Evolutionary conservation across 2,797 vertebrate genomes (phyloP).

Genomic region (Ctenosaura bakeri): DNA sequence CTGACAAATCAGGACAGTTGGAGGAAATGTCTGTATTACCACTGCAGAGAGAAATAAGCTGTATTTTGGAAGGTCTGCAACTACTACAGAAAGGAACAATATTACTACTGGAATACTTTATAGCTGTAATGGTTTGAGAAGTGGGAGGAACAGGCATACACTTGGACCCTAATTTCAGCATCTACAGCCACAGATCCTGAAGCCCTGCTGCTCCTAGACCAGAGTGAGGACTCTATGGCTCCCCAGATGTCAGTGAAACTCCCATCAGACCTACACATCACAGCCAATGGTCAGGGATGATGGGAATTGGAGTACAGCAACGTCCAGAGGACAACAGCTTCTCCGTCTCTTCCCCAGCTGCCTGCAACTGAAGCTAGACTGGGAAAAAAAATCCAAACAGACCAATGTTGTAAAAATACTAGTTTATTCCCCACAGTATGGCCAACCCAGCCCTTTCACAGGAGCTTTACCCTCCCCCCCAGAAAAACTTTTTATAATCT

Average conservation of each 20-base stretch:
- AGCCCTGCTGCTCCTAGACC: not conserved
- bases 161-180: not conserved
- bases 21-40: not conserved
- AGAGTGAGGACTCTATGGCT: not conserved
- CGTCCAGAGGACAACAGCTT: not conserved
- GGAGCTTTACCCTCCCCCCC: not conserved
- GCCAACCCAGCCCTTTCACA: not conserved
- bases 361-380: not conserved
- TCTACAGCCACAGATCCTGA: not conserved
- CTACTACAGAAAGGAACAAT: not conserved
- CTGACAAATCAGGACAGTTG: too few relatives aligned
- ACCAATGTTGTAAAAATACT: constrained; percentile 44
- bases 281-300: too few relatives aligned
- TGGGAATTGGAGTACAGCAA: not conserved
- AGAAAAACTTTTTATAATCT: not conserved
- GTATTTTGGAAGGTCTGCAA: too few relatives aligned
- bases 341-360: not conserved
- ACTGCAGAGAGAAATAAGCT: not conserved
- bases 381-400: not conserved
- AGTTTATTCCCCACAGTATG: constrained; percentile 32
- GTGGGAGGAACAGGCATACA: not conserved
- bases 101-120: not conserved
- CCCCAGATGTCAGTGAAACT: not conserved
- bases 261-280: not conserved
- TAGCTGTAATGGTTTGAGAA: not conserved